These are phyloP conservation scores for Hippocampus abdominalis DNA, from an alignment of 2,113 vertebrate genomes.

Conservation along the genomic window DNA sequence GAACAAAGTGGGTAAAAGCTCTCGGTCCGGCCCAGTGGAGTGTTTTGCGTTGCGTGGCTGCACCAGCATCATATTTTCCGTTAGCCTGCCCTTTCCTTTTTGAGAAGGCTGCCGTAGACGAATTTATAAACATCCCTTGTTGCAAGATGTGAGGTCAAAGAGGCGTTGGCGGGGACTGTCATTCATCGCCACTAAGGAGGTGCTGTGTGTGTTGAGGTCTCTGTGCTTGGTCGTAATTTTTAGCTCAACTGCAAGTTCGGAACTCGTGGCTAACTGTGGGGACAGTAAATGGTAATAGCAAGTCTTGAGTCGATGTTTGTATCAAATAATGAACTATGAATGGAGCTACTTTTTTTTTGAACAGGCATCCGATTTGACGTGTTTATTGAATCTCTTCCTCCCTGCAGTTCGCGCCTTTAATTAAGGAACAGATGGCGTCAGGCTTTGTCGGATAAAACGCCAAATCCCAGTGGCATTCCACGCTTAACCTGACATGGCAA, in stretches of 20 bases:
- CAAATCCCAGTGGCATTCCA: constrained; percentile 55
- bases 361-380: constrained; percentile 47
- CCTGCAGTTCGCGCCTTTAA: constrained; percentile 63
- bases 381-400: constrained; percentile 63
- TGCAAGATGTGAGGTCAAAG: constrained; percentile 25
- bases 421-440: constrained; percentile 57
- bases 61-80: constrained; percentile 57
- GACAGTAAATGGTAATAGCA: background rate
- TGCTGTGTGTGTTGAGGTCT: constrained; percentile 2
- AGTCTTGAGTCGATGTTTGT: constrained; percentile 4
- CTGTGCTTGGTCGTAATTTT: background rate
- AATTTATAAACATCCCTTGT: constrained; percentile 42
- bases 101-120: constrained; percentile 11
- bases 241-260: constrained; percentile 6
- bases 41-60: constrained; percentile 24
- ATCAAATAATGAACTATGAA: constrained; percentile 29
- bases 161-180: constrained; percentile 10
- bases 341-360: constrained; percentile 25
- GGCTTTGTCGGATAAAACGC: constrained; percentile 61
- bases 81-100: constrained; percentile 50
- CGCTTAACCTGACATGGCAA: constrained; percentile 55
- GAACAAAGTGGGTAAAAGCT: constrained; percentile 16
- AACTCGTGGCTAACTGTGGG: constrained; percentile 4
- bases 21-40: constrained; percentile 27
- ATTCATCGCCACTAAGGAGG: constrained; percentile 20